Evolutionary conservation across 2,797 vertebrate genomes (phyloP), one percentile per base, ranked within the genome.

Genomic region (Crypturellus tataupa): DNA sequence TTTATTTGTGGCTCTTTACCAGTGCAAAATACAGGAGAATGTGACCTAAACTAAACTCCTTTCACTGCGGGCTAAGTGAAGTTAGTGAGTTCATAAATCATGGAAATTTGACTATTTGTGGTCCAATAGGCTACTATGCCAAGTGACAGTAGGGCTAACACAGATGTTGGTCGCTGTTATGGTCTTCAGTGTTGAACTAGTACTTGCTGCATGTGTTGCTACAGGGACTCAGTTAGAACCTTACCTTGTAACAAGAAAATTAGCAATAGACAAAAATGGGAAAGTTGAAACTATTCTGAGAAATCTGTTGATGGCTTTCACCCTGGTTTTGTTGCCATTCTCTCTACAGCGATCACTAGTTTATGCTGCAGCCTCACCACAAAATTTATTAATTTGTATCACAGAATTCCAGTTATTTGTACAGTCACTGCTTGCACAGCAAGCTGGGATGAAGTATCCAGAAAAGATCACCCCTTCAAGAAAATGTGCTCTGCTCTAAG

Each of bases 41-140:
- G 46, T 42, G 33, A 39, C 8, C 70, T 31, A 15, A 51, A 15
- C 15, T 10, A 79, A 85, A 70, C 5, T 14, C 25, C 37, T 83
- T 63, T 55, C 33, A 12, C 2, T 23, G 23, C 8, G 42, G 29
- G 23, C 8, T 35, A 59, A 0, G 0, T 17, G 17, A 58, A 82
- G 14, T 39, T 20, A 23, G 1, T 16, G 59, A 33, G 63, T 18
- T 55, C 35, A 8, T 37, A 46, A 64, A 85, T 71, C 5, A 13
- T 0, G 1, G 31, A 69, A n/a, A 44, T 70, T 25, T 37, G 24
- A 33, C 55, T 51, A 37, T 31, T 24, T 4, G 37, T 55, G 33
- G 24, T 37, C 21, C 42, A 1, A 0, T 0, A 33, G 29, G n/a
- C 65, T 37, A 6, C 49, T 44, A n/a, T 18, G 31, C 37, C 44